Percentiles rank a stretch among this genome's conserved stretches.
phyloP scores from a whole-genome alignment of 2,113 vertebrate genomes.

The Mirounga angustirostris region DNA sequence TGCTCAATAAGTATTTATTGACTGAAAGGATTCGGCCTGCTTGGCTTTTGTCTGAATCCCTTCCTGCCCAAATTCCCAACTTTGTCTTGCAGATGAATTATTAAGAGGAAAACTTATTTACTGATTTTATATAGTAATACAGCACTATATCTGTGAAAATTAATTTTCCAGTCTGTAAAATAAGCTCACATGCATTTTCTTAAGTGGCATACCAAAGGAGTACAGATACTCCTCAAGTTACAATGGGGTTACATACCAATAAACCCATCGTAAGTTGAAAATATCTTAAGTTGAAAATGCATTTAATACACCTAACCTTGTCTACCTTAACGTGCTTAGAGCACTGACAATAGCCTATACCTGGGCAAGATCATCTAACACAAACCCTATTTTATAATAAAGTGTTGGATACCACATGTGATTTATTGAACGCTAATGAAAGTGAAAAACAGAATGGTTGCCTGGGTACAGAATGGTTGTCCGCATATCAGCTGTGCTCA shows the following conservation, averaged over 20 bases:
- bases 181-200: not conserved
- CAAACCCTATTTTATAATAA: not conserved
- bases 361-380: not conserved
- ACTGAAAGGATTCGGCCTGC: not conserved
- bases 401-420: not conserved
- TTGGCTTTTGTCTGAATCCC: not conserved
- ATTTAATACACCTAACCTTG: not conserved
- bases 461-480: not conserved
- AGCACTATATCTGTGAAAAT: not conserved
- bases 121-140: not conserved
- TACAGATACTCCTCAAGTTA: not conserved
- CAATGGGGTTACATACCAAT: not conserved
- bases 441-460: not conserved
- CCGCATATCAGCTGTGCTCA: not conserved
- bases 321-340: not conserved
- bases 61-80: not conserved
- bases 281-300: not conserved
- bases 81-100: not conserved
- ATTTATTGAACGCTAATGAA: not conserved
- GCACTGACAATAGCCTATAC: not conserved
- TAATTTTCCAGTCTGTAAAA: constrained; percentile 6
- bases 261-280: not conserved
- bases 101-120: not conserved
- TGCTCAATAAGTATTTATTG: not conserved
- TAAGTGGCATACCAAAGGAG: not conserved